These are phyloP conservation scores for Lepidurus arcticus DNA, from an alignment of 1,140 invertebrate genomes.

Conservation along the genomic window DNA sequence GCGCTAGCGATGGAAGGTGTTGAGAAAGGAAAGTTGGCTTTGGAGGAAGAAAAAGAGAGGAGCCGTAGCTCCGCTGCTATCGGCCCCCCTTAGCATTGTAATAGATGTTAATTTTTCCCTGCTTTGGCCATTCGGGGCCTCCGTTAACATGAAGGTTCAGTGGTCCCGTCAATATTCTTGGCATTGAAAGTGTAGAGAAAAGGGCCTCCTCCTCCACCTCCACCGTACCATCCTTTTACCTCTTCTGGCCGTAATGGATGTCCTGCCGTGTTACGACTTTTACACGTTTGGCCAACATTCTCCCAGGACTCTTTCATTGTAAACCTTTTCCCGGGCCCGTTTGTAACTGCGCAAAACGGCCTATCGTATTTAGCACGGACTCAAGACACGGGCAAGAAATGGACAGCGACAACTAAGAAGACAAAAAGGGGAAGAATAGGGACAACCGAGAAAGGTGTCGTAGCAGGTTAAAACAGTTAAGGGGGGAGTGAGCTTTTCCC, in stretches of 20 bases:
- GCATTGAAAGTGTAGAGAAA: neutral
- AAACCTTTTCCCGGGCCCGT: neutral
- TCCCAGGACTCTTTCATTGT: neutral
- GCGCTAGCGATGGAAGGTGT: neutral
- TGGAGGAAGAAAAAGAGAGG: neutral
- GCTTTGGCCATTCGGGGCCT: neutral
- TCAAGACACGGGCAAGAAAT: neutral
- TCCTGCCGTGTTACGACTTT: slow-evolving; percentile 18
- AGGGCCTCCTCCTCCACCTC: neutral
- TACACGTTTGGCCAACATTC: slow-evolving; percentile 18
- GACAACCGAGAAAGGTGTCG: neutral
- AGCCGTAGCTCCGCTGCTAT: slow-evolving; percentile 17
- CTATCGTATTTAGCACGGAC: slow-evolving; percentile 5
- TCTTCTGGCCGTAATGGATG: neutral
- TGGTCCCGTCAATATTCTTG: neutral
- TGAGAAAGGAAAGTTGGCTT: slow-evolving; percentile 9
- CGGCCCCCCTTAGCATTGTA: slow-evolving; percentile 17
- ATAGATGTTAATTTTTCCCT: slow-evolving; percentile 5
- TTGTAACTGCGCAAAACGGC: slow-evolving; percentile 14
- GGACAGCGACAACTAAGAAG: neutral
- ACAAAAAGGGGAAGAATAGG: neutral
- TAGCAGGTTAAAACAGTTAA: neutral
- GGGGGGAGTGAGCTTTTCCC: neutral
- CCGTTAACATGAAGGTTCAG: neutral
- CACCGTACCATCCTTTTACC: neutral